Base-by-base conservation (phyloP, 2,113 vertebrate genomes). In the Ceratotherium simum region DNA sequence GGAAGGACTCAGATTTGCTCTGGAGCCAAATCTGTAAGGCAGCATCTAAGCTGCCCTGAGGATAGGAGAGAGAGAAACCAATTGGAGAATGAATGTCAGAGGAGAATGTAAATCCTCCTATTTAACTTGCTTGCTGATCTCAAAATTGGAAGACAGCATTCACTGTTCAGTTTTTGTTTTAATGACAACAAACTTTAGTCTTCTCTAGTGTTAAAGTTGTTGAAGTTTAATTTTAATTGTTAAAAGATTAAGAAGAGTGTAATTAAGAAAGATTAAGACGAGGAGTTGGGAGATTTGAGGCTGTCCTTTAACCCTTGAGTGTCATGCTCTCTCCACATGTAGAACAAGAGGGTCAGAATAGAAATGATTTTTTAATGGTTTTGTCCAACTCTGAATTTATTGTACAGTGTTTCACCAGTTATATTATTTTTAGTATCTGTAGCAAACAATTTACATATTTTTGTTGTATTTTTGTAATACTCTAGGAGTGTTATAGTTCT, bases 381-480 rank as follows among this genome's bases (percentile, higher is more conserved):
- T 60, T 80, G 29, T 82, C 54, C 48, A 69, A 54, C 62, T 96
- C 56, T 73, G 94, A 69, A 25, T 17, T 14, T 76, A 21, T n/a
- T 72, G 29, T 75, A 12, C 60, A 58, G 9, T 67, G 3, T 83
- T 91, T 82, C 17, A 27, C n/a, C 48, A 27, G 46, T 60, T 81
- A 62, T 5, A 11, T 72, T 73, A 69, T 92, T 94, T 85, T 80
- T 25, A 54, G 2, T 65, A 12, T 93, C 64, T 95, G 0, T 85
- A 76, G 36, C 87, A 94, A 92, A 78, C n/a, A 12, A 23, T 90
- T 83, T 72, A 58, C 10, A 56, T 54, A 14, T 96, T 87, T 97
- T 84, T 96, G 46, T 82, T 72, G 69, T 18, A 8, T 96, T 89
- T 97, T 97, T 83, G 64, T 95, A 65, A 80, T 62, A 76, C n/a